Base-by-base conservation (phyloP, 1,140 invertebrate genomes). In the Patella vulgata region DNA sequence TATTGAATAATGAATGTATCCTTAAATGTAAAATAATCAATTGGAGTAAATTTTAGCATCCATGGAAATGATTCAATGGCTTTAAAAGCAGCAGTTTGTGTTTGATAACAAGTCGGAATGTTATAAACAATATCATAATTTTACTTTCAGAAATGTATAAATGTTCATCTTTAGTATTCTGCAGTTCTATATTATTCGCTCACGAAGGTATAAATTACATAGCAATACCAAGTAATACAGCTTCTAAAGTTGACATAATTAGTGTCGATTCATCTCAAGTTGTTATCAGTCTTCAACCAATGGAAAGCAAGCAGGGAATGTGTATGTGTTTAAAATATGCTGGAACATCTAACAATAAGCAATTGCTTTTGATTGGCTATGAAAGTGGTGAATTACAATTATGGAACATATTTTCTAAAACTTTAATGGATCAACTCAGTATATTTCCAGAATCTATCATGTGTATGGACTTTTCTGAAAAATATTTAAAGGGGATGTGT, bases 361-460 rank as follows among this genome's bases (percentile, higher is more conserved):
- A 28, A 19, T 21, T 53, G 25, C 36, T 79, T 47, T 36, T 79
- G 6, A 57, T 70, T 59, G 77, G 71, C 14, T 78, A 77, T 72
- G 77, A 79, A 64, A 66, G 70, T 71, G 77, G 77, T 3, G 40
- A 42, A 56, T 30, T 79, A 56, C 62, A 57, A 66, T 63, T 76
- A 40, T 79, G 77, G 77, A 68, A 79, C 55, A 54, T 68, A 5
- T 56, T 61, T 40, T 46, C 46, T 39, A 39, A 42, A 23, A 53
- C 50, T 6, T 56, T 73, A 28, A n/a, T 74, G 3, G 40, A 52
- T 30, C 56, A 43, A 27, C 6, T 59, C 3, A 62, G 59, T 25
- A 19, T 70, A 23, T 58, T 69, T 44, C 19, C 21, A 2, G 77
- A 79, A 12, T 53, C 63, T 39, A 59, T 80, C 0, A 78, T 78